Conservation (phyloP, 2,797 vertebrate genomes). For the Myotis myotis region DNA sequence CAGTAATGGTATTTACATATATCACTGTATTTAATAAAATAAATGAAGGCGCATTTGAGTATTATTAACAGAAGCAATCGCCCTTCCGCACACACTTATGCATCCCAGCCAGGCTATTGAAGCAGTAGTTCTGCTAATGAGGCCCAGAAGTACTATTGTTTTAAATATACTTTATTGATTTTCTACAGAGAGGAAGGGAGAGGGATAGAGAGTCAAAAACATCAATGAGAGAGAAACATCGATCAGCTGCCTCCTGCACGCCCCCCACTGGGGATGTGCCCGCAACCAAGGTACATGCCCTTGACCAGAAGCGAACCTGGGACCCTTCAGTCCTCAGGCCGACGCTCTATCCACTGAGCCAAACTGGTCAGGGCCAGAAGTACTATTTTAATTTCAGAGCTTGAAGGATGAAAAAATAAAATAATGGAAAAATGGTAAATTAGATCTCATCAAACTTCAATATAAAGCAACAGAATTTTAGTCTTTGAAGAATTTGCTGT, state of each 20-base stretch:
- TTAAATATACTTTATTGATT: no score
- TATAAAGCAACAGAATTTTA: constrained; percentile 1
- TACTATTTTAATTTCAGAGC: neutral
- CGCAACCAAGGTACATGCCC: no score
- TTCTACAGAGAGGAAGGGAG: no score
- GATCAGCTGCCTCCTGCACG: no score
- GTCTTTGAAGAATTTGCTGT: neutral
- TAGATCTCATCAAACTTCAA: constrained; percentile 12
- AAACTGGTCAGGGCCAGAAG: neutral
- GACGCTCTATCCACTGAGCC: no score
- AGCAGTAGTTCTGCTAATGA: neutral
- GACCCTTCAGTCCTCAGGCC: no score
- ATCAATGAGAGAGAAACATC: no score
- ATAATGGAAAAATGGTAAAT: constrained; percentile 22
- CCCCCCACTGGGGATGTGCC: no score
- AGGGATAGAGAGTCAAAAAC: no score
- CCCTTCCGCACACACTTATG: neutral
- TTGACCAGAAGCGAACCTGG: no score
- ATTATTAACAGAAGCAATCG: neutral
- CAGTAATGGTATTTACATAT: neutral
- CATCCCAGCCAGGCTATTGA: neutral
- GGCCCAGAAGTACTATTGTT: neutral
- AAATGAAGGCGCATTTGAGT: neutral
- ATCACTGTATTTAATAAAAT: neutral
- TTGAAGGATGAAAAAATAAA: neutral